A percentile compares a stretch with the other conserved stretches of the same genome.
Conservation (phyloP, 35 echinoderm and acorn worm species). For the Apostichopus japonicus region DNA sequence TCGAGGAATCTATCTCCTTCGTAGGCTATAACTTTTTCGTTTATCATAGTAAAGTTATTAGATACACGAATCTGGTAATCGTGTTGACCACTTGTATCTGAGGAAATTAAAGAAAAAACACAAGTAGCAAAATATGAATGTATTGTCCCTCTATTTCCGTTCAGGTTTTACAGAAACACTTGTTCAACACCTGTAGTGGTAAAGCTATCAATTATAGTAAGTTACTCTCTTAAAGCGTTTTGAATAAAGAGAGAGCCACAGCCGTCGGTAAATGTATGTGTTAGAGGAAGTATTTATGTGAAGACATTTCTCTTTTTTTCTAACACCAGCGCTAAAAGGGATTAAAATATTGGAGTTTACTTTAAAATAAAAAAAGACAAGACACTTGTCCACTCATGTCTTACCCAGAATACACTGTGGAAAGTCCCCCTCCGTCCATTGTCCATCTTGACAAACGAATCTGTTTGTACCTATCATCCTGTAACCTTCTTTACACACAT, state of each 20-base stretch:
- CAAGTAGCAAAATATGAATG: not conserved
- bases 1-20: not conserved
- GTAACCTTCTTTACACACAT: not conserved
- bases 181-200: too few relatives aligned
- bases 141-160: too few relatives aligned
- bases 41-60: not conserved
- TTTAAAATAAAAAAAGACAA: too few relatives aligned
- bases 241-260: too few relatives aligned
- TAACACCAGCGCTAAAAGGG: too few relatives aligned
- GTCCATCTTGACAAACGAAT: slow-evolving; percentile 23
- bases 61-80: slow-evolving; percentile 34
- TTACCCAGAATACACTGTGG: slow-evolving; percentile 5
- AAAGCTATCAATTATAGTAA: too few relatives aligned
- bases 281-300: too few relatives aligned
- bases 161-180: too few relatives aligned
- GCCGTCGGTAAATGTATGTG: too few relatives aligned
- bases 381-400: not conserved
- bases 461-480: slow-evolving; percentile 17
- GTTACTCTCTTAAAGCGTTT: too few relatives aligned
- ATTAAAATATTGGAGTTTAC: too few relatives aligned
- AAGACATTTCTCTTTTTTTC: too few relatives aligned
- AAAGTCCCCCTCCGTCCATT: not conserved
- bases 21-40: slow-evolving; percentile 21
- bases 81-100: slow-evolving; percentile 9
- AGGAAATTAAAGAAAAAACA: not conserved